Evolutionary conservation across 2,888 invertebrate genomes (phyloP).

Genomic region (Cyaniris semiargus): DNA sequence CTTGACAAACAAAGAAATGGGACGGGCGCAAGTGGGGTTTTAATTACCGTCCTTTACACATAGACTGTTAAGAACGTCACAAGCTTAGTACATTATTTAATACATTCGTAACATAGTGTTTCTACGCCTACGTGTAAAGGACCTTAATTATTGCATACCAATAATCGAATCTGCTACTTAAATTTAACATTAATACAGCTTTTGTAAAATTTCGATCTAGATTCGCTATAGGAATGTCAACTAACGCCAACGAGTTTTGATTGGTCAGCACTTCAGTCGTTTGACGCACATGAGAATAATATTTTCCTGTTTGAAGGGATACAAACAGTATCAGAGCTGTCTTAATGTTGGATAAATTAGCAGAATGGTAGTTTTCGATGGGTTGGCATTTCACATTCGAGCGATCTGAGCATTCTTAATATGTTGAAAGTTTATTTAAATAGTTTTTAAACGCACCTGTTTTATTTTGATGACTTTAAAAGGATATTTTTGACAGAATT

Average conservation of each 20-base stretch:
- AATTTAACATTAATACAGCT: neutral
- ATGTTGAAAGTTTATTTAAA: constrained; percentile 29
- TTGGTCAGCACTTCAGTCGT: no score
- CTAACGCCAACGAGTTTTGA: neutral
- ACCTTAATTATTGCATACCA: constrained; percentile 30
- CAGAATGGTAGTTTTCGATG: constrained; percentile 45
- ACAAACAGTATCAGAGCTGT: neutral
- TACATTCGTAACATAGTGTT: constrained; percentile 11
- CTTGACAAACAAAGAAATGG: neutral
- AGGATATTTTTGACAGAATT: constrained; percentile 28
- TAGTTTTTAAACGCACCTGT: constrained; percentile 34
- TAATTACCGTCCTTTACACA: neutral
- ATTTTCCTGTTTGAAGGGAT: neutral
- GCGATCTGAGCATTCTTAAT: constrained; percentile 57
- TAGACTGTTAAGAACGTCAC: neutral
- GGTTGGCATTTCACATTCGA: constrained; percentile 56
- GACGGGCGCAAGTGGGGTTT: neutral
- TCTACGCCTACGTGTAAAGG: neutral
- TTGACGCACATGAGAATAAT: no score
- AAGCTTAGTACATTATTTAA: constrained; percentile 22
- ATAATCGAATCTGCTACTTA: neutral
- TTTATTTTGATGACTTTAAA: constrained; percentile 30
- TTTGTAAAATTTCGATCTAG: neutral
- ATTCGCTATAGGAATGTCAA: neutral
- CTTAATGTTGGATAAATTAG: neutral